These are phyloP conservation scores for Pristiophorus japonicus DNA, from an alignment of 2,113 vertebrate genomes.

Conservation along the genomic window DNA sequence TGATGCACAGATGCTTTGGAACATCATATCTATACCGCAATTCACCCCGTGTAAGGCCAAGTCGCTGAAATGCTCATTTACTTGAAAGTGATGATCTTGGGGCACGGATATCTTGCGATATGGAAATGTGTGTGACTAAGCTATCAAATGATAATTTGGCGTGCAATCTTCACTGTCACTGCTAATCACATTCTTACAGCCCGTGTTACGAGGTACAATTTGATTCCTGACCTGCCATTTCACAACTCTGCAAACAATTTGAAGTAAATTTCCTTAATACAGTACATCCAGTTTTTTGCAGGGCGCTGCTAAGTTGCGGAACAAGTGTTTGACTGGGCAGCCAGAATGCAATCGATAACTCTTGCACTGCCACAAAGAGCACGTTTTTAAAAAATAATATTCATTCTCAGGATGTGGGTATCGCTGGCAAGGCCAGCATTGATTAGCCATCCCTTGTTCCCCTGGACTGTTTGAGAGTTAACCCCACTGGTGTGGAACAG, in stretches of 20 bases:
- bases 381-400: slow-evolving; percentile 56
- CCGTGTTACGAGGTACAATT: slow-evolving; percentile 50
- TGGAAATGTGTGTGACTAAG: slow-evolving; percentile 28
- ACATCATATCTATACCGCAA: slow-evolving; percentile 4
- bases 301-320: slow-evolving; percentile 61
- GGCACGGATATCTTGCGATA: neutral
- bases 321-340: slow-evolving; percentile 61
- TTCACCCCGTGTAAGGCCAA: slow-evolving; percentile 14
- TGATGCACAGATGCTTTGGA: slow-evolving; percentile 9
- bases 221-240: slow-evolving; percentile 55
- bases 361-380: slow-evolving; percentile 56
- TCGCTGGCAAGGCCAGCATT: slow-evolving; percentile 47
- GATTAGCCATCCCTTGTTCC: neutral
- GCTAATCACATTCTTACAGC: slow-evolving; percentile 52
- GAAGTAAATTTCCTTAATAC: slow-evolving; percentile 58
- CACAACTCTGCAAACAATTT: slow-evolving; percentile 58
- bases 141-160: slow-evolving; percentile 30
- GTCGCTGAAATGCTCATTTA: slow-evolving; percentile 23
- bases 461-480: neutral
- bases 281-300: slow-evolving; percentile 54
- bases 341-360: slow-evolving; percentile 60
- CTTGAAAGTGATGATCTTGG: neutral
- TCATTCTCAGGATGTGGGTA: slow-evolving; percentile 58
- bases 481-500: neutral
- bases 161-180: slow-evolving; percentile 42